Evolutionary conservation across 1,140 invertebrate genomes (phyloP).

Genomic region (Papilio machaon): DNA sequence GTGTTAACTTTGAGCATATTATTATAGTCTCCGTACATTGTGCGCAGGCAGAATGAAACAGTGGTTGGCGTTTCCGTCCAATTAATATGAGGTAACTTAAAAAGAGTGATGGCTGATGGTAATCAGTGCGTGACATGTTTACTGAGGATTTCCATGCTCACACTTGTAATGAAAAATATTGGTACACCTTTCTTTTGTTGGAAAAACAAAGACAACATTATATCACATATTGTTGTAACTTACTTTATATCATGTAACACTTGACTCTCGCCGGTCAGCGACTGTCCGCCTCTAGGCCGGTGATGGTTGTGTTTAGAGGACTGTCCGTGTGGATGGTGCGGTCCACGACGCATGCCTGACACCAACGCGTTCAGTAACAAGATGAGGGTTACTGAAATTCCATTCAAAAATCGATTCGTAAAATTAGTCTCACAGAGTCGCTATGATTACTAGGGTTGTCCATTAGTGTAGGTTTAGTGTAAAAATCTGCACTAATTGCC

Average conservation of each 20-base stretch:
- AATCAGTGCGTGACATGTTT: conserved; percentile 7
- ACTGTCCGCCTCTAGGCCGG: conserved; percentile 77
- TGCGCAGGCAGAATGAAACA: too few relatives aligned
- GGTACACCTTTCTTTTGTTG: background rate
- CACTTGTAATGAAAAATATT: background rate
- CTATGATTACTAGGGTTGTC: too few relatives aligned
- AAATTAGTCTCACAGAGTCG: too few relatives aligned
- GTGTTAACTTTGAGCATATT: too few relatives aligned
- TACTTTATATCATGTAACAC: conserved; percentile 88
- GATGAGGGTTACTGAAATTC: conserved; percentile 56
- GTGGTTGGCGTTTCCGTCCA: too few relatives aligned
- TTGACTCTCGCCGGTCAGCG: conserved; percentile 85
- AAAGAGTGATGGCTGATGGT: background rate
- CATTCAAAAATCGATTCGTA: background rate
- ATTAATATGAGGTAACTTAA: too few relatives aligned
- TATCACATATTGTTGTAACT: conserved; percentile 46
- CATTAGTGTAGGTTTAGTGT: too few relatives aligned
- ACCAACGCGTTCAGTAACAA: conserved; percentile 50
- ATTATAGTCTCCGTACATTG: too few relatives aligned
- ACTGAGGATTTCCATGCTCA: background rate
- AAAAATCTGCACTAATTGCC: too few relatives aligned
- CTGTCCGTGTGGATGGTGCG: conserved; percentile 87
- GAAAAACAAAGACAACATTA: background rate
- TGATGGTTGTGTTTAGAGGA: conserved; percentile 83
- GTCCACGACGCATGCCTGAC: conserved; percentile 82